phyloP scores from a whole-genome alignment of 2,113 vertebrate genomes.

The Phylloscopus trochiloides region DNA sequence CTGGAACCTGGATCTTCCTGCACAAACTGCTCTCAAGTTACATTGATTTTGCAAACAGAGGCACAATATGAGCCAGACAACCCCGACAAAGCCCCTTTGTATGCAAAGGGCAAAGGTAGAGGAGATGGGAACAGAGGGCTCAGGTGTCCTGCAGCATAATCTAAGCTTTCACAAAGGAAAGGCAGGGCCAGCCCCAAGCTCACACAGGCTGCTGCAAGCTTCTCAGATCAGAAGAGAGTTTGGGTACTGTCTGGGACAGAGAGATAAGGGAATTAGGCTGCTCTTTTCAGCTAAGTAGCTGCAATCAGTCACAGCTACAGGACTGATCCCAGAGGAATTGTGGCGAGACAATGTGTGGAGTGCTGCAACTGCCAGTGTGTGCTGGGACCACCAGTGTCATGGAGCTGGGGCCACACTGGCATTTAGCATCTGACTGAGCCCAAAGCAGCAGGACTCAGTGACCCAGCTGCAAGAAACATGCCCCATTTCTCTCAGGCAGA shows the following conservation, averaged over 20 bases:
- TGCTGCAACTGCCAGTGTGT: neutral
- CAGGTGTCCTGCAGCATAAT: neutral
- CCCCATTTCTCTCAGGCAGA: neutral
- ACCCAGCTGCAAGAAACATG: neutral
- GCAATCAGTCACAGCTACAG: conserved; percentile 47
- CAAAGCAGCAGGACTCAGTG: neutral
- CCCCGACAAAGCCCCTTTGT: conserved; percentile 51
- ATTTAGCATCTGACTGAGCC: neutral
- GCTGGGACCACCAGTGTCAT: neutral
- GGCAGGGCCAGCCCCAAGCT: neutral
- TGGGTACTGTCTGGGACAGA: conserved; percentile 13
- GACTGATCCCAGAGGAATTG: conserved; percentile 19
- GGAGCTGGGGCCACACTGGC: neutral
- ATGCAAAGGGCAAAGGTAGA: conserved; percentile 56
- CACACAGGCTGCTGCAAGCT: neutral
- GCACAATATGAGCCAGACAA: conserved; percentile 54
- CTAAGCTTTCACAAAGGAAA: conserved; percentile 34
- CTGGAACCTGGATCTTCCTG: neutral
- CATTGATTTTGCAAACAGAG: conserved; percentile 39
- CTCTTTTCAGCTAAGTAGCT: conserved; percentile 51
- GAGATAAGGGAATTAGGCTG: conserved; percentile 63
- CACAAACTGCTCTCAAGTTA: neutral
- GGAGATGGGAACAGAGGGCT: conserved; percentile 25
- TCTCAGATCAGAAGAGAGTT: conserved; percentile 9
- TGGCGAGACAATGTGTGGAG: accelerated